Evolutionary conservation across 2,888 invertebrate genomes (phyloP).

Genomic region (Drosophila mettleri): DNA sequence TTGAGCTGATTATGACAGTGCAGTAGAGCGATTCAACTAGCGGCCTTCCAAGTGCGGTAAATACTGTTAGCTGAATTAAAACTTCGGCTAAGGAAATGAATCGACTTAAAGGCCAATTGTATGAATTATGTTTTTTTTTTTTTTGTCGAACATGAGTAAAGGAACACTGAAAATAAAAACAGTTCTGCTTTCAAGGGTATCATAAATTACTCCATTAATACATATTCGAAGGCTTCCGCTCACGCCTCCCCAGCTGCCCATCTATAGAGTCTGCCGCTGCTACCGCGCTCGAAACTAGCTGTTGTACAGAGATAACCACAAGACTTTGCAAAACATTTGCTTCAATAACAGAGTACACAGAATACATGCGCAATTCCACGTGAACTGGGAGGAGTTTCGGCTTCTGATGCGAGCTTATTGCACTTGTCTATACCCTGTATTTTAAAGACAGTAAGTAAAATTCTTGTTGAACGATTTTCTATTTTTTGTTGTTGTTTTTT

Average conservation of each 20-base stretch:
- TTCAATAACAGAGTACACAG: conserved; percentile 47
- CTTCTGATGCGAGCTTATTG: not conserved
- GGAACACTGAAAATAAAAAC: too few relatives aligned
- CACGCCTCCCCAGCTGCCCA: not conserved
- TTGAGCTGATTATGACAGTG: conserved; percentile 37
- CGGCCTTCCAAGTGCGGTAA: conserved; percentile 3
- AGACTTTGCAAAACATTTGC: conserved; percentile 56
- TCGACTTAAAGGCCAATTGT: not conserved
- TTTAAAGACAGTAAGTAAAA: too few relatives aligned
- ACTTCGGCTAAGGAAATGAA: too few relatives aligned
- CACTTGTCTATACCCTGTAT: not conserved
- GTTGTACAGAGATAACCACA: conserved; percentile 60
- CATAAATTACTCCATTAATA: conserved; percentile 25
- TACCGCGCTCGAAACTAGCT: conserved; percentile 52
- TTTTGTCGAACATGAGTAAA: too few relatives aligned
- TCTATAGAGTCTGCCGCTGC: conserved; percentile 14
- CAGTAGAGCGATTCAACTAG: conserved; percentile 13
- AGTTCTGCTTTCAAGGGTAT: not conserved
- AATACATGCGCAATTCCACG: conserved; percentile 6
- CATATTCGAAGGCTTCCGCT: conserved; percentile 4
- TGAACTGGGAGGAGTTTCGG: not conserved
- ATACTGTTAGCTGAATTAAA: not conserved
- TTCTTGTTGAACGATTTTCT: too few relatives aligned
- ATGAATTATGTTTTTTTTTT: too few relatives aligned
- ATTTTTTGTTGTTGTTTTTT: too few relatives aligned